Conservation (phyloP, 2,113 vertebrate genomes). For the Circaetus gallicus region DNA sequence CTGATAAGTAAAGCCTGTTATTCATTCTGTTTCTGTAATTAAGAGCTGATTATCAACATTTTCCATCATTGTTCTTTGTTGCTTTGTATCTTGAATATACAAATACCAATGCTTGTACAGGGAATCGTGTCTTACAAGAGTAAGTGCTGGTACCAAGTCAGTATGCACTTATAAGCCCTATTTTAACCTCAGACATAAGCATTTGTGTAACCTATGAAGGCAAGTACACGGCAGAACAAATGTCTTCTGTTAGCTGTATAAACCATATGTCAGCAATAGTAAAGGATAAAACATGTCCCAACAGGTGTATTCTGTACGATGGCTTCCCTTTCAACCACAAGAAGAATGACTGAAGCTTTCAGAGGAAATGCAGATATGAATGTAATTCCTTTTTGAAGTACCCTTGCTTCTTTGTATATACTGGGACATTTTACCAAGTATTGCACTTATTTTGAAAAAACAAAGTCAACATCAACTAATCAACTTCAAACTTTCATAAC, state of each 20-base stretch:
- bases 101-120: neutral
- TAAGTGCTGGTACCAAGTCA: neutral
- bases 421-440: neutral
- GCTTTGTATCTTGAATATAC: neutral
- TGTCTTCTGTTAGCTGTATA: neutral
- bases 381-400: neutral
- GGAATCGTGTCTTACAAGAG: neutral
- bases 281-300: neutral
- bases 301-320: neutral
- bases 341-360: neutral
- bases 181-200: neutral
- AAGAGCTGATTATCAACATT: neutral
- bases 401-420: neutral
- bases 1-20: neutral
- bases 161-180: neutral
- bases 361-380: neutral
- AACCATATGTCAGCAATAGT: neutral
- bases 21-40: neutral
- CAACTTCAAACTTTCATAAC: neutral
- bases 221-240: neutral
- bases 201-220: neutral
- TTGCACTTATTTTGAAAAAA: neutral
- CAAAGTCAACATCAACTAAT: no score
- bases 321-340: neutral
- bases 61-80: neutral